phyloP scores from a whole-genome alignment of 2,888 invertebrate species.

The Agonopterix subpropinquella region DNA sequence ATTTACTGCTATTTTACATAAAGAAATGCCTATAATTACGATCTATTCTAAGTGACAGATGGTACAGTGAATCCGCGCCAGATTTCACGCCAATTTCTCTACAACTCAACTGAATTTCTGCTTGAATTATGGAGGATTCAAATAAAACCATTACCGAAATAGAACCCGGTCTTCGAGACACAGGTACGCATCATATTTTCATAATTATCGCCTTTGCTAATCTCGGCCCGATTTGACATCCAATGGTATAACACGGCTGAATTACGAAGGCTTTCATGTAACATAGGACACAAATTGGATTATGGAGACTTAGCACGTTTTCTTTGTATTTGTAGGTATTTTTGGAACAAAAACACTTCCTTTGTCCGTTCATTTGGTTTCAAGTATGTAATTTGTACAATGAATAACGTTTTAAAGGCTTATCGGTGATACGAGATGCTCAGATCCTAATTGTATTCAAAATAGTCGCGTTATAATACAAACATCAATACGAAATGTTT shows the following conservation, averaged over 20 bases:
- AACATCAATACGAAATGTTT: too few species aligned
- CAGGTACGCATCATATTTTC: conserved; percentile 34
- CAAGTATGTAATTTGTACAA: too few species aligned
- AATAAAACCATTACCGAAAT: conserved; percentile 28
- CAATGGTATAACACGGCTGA: conserved; percentile 33
- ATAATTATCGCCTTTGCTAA: conserved; percentile 14
- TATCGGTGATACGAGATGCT: too few species aligned
- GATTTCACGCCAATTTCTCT: conserved; percentile 30
- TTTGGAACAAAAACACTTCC: too few species aligned
- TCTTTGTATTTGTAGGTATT: too few species aligned
- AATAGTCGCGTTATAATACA: too few species aligned
- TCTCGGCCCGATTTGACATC: conserved; percentile 23
- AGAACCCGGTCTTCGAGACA: conserved; percentile 28
- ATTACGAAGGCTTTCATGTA: conserved; percentile 15
- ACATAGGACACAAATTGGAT: conserved; percentile 6
- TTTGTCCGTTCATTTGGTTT: too few species aligned
- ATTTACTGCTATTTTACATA: conserved; percentile 14
- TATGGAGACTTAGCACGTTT: neutral
- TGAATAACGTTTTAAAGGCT: too few species aligned
- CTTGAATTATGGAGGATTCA: conserved; percentile 43
- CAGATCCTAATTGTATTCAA: too few species aligned
- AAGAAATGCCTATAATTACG: conserved; percentile 36
- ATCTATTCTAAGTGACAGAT: conserved; percentile 50
- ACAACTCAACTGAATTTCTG: conserved; percentile 17
- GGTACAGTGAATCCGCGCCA: conserved; percentile 55